These are phyloP conservation scores for Denticeps clupeoides DNA, from an alignment of 2,797 vertebrate species.

Conservation along the genomic window DNA sequence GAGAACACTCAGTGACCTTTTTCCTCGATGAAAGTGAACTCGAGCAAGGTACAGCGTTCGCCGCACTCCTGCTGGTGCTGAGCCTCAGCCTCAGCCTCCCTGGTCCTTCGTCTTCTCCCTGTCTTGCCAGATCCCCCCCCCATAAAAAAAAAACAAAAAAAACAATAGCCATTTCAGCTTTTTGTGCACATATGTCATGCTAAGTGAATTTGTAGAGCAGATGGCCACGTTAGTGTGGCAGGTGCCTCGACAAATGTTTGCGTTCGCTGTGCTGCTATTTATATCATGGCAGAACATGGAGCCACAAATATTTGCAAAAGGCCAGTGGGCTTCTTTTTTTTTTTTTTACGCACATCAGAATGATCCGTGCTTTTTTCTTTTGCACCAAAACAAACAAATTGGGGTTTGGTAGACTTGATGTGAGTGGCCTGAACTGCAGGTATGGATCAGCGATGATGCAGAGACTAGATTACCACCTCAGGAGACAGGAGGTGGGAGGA, in stretches of 20 bases:
- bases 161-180: slow-evolving; percentile 54
- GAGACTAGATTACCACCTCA: not conserved
- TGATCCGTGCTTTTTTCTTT: slow-evolving; percentile 32
- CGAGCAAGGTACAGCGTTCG: too few species aligned
- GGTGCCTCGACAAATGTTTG: slow-evolving; percentile 70
- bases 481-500: not conserved
- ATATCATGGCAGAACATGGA: slow-evolving; percentile 56
- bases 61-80: too few species aligned
- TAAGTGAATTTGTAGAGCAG: slow-evolving; percentile 59
- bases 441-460: not conserved
- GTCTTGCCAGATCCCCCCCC: slow-evolving; percentile 18
- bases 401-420: slow-evolving; percentile 32
- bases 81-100: not conserved
- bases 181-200: slow-evolving; percentile 60
- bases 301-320: slow-evolving; percentile 61
- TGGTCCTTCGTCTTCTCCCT: not conserved
- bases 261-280: slow-evolving; percentile 59
- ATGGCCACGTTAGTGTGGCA: slow-evolving; percentile 58
- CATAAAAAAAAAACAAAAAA: too few species aligned
- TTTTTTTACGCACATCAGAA: slow-evolving; percentile 43
- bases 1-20: slow-evolving; percentile 8
- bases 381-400: slow-evolving; percentile 44
- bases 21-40: too few species aligned
- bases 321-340: slow-evolving; percentile 43
- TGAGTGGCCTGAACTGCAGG: slow-evolving; percentile 13